phyloP scores from a whole-genome alignment of 2,113 vertebrate species.

The Phaethornis superciliosus region DNA sequence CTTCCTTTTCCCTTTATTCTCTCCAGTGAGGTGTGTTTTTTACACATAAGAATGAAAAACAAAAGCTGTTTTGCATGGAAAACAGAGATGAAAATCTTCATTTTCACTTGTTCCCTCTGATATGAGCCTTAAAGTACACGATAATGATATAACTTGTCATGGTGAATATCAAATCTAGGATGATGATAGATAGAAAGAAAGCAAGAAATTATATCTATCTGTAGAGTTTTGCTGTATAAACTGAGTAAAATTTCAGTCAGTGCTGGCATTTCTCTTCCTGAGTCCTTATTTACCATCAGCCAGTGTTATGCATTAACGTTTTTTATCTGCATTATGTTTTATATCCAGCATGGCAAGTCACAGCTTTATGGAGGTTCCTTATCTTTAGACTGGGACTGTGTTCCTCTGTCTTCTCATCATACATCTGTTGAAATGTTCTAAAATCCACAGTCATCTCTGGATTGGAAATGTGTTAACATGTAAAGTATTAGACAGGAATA shows the following conservation, averaged over 20 bases:
- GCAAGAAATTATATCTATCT: neutral
- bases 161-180: neutral
- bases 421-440: neutral
- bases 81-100: neutral
- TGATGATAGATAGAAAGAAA: neutral
- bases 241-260: neutral
- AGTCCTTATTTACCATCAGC: neutral
- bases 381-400: neutral
- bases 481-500: neutral
- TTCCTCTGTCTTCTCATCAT: neutral
- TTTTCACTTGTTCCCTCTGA: neutral
- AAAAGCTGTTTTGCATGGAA: neutral
- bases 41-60: neutral
- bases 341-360: neutral
- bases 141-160: neutral
- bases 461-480: neutral
- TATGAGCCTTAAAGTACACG: neutral
- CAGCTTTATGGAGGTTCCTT: neutral
- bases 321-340: neutral
- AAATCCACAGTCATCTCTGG: neutral
- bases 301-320: rapidly evolving
- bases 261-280: neutral
- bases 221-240: neutral
- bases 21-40: neutral
- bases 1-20: neutral